A percentile compares a stretch with the other conserved stretches of the same genome.
Evolutionary conservation across 2,113 vertebrate genomes (phyloP).

Genomic region (Cavia porcellus): DNA sequence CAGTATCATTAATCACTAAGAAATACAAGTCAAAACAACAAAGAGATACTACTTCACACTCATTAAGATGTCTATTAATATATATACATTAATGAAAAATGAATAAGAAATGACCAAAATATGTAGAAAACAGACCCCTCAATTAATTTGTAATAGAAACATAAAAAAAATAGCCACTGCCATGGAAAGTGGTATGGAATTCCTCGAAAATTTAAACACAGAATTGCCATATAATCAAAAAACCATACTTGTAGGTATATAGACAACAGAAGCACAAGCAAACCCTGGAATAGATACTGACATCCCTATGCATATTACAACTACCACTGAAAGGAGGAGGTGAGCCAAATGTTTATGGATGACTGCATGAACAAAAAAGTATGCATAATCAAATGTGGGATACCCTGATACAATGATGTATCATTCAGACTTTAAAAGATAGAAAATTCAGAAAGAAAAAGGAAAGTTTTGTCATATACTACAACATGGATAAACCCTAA

Average conservation of each 20-base stretch:
- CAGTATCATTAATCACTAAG: neutral
- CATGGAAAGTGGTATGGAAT: neutral
- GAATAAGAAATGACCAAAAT: neutral
- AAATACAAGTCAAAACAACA: constrained; percentile 5
- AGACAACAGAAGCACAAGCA: neutral
- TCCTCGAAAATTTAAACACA: constrained; percentile 13
- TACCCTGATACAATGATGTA: neutral
- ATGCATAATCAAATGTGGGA: neutral
- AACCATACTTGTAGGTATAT: neutral
- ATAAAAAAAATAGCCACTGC: neutral
- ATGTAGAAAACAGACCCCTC: neutral
- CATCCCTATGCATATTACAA: neutral
- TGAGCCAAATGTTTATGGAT: neutral
- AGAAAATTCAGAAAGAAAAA: neutral
- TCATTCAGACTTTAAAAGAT: neutral
- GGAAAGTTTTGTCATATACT: neutral
- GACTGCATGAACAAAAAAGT: neutral
- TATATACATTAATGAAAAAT: neutral
- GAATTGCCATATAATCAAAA: neutral
- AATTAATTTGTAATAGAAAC: neutral
- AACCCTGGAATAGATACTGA: neutral
- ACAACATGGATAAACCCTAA: neutral
- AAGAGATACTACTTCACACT: neutral
- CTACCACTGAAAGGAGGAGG: neutral
- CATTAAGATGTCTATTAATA: neutral